A percentile compares a stretch with the other conserved stretches of the same genome.
Evolutionary conservation across 2,888 invertebrate genomes (phyloP).

Genomic region (Danaus chrysippus): DNA sequence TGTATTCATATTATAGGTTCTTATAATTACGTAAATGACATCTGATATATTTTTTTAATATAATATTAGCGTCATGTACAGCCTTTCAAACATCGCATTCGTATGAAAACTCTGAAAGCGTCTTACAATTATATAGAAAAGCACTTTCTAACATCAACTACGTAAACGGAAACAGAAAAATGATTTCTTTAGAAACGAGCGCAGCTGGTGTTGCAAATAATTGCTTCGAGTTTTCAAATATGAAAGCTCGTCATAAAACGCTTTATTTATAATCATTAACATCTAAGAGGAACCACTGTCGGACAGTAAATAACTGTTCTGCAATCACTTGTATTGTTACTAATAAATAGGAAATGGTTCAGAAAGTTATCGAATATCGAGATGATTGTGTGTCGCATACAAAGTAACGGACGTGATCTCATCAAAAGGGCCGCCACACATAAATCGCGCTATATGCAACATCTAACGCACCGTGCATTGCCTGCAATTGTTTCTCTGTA

Average conservation of each 20-base stretch:
- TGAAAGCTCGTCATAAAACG: neutral
- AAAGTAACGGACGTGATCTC: conserved; percentile 73
- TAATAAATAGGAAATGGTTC: conserved; percentile 75
- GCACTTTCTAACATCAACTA: neutral
- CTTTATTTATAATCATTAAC: neutral
- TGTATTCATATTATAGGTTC: too few relatives aligned
- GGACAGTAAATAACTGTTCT: conserved; percentile 72
- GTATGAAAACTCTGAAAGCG: neutral
- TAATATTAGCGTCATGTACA: too few relatives aligned
- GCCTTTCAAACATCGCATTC: neutral
- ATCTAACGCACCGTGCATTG: conserved; percentile 75
- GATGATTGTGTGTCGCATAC: conserved; percentile 72
- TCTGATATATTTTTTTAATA: too few relatives aligned
- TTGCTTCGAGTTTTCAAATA: neutral
- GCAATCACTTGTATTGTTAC: conserved; percentile 61
- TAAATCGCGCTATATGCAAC: conserved; percentile 76
- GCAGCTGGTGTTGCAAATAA: neutral
- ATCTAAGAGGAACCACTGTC: conserved; percentile 43
- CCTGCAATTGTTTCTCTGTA: conserved; percentile 80
- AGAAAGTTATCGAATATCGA: conserved; percentile 66
- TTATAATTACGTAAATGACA: too few relatives aligned
- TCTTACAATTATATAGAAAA: neutral
- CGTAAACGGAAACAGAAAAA: conserved; percentile 1
- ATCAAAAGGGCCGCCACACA: conserved; percentile 76
- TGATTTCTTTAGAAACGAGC: conserved; percentile 3